Evolutionary conservation across 2,888 invertebrate species (phyloP), one percentile per base, ranked within the genome.

Genomic region (Euphydryas editha): DNA sequence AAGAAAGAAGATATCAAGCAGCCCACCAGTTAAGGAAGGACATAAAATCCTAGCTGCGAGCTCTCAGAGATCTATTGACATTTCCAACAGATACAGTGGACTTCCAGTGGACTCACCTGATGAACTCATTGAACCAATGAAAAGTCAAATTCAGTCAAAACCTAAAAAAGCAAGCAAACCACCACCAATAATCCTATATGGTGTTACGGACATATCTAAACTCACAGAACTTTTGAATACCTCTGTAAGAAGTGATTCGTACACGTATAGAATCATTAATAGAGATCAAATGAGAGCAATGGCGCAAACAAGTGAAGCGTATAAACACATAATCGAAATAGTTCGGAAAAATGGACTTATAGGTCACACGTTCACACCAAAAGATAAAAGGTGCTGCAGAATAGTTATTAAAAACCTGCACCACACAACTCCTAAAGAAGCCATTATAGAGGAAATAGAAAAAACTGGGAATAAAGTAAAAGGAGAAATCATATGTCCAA

Each of bases 361-460:
- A 11, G 74, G 72, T 0, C 74, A 76, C 39, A 76, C 75, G 10
- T 76, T 77, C 55, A 73, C 56, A 8, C 37, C 24, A 42, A 76
- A 76, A 65, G 73, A 75, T 4, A 20, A 58, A 11, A 64, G 59
- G 47, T 49, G 57, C n/a, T 72, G 51, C 18, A 56, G 76, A 24
- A 70, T 77, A 18, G 75, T 76, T 3, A 76, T 75, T 10, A 73
- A 62, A 64, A 72, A 75, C 46, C 65, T 77, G 1, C 73, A 74
- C 39, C 62, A 71, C 21, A 71, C 72, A 1, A 74, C 74, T 2
- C 74, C 73, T 6, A 59, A 65, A 30, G 17, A 21, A 17, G 58
- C 37, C 0, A 75, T 74, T 4, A 62, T 54, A 13, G 63, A 70
- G 67, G 62, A 30, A 21, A 67, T 72, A n/a, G 69, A 69, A 69